Evolutionary conservation across 2,113 vertebrate genomes (phyloP).

Genomic region (Sciurus niger): DNA sequence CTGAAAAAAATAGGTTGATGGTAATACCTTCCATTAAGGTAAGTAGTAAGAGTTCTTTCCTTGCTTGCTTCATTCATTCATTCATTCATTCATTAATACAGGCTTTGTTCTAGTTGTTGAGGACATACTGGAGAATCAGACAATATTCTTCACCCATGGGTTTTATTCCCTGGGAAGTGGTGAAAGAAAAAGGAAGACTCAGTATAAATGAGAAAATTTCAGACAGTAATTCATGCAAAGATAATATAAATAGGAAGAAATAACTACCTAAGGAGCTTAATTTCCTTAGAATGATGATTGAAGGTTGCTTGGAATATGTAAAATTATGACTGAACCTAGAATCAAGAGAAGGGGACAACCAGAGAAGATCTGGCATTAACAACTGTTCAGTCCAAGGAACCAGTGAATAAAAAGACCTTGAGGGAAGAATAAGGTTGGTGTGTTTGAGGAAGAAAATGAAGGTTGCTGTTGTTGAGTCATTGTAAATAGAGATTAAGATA

Average conservation of each 20-base stretch:
- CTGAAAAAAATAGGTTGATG: not conserved
- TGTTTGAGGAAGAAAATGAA: conserved; percentile 29
- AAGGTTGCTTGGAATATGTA: conserved; percentile 16
- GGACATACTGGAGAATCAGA: conserved; percentile 2
- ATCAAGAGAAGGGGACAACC: not conserved
- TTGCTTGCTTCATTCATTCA: not conserved
- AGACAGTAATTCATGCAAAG: not conserved
- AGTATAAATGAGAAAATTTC: not conserved
- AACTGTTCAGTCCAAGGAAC: not conserved
- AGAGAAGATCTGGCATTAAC: not conserved
- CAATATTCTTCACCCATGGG: not conserved
- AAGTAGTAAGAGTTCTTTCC: conserved; percentile 29
- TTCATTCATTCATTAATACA: conserved; percentile 47
- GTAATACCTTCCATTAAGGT: not conserved
- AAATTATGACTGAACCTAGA: conserved; percentile 38
- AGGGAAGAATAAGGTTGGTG: not conserved
- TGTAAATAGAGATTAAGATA: not conserved
- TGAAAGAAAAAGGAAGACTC: not conserved
- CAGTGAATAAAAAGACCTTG: not conserved
- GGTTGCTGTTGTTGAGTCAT: not conserved
- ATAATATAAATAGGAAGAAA: conserved; percentile 43
- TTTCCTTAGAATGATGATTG: conserved; percentile 14
- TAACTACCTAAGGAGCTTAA: not conserved
- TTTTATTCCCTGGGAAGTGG: not conserved
- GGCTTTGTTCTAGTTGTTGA: not conserved